These are phyloP conservation scores for Montipora capitata DNA, from an alignment of 92 coral and sea anemone genomes.

Conservation along the genomic window DNA sequence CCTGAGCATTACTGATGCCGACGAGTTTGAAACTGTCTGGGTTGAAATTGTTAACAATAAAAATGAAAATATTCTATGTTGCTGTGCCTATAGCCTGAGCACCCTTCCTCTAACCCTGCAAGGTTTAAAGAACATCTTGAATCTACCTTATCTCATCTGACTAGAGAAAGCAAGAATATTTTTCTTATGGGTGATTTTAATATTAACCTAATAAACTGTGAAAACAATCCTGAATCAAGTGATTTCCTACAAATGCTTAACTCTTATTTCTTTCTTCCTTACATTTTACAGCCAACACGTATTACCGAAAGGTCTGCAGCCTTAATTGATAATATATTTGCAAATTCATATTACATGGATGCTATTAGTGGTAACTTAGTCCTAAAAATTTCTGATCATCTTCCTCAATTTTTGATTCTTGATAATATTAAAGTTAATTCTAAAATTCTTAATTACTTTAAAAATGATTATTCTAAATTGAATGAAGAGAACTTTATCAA, in stretches of 20 bases:
- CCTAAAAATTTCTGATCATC: too few species aligned
- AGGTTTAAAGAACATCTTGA: conserved; percentile 25
- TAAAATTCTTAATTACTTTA: conserved; percentile 12
- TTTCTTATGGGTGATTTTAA: too few species aligned
- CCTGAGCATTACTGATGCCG: too few species aligned
- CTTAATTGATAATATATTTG: background rate
- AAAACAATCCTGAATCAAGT: conserved; percentile 20
- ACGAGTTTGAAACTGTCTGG: conserved; percentile 33
- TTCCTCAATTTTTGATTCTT: too few species aligned
- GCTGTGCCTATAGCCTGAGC: conserved; percentile 38
- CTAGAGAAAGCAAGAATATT: conserved; percentile 25
- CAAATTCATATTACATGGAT: background rate
- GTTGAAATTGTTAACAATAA: conserved; percentile 42
- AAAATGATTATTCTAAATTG: conserved; percentile 24
- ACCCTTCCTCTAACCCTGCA: conserved; percentile 27
- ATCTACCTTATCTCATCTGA: conserved; percentile 53
- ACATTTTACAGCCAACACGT: too few species aligned
- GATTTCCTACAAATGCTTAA: conserved; percentile 30
- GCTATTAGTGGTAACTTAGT: conserved; percentile 58
- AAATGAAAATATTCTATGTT: conserved; percentile 43
- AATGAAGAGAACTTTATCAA: background rate
- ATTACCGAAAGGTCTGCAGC: too few species aligned
- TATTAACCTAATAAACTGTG: conserved; percentile 39
- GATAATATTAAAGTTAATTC: background rate
- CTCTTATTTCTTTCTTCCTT: too few species aligned